These are phyloP conservation scores for Saccopteryx bilineata DNA, from an alignment of 2,113 vertebrate genomes.

Conservation along the genomic window DNA sequence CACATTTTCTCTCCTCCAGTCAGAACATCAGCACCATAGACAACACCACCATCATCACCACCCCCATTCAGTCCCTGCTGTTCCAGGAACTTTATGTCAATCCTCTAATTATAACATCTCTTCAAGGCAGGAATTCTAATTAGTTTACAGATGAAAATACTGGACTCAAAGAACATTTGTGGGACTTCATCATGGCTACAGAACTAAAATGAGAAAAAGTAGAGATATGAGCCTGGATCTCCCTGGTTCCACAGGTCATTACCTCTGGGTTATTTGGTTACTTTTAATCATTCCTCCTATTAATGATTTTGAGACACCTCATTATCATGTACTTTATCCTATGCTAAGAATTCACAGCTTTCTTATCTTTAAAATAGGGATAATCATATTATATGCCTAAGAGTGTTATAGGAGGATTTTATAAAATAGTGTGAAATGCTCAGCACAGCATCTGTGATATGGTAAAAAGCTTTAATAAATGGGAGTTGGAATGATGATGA, in stretches of 20 bases:
- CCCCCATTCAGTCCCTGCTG: neutral
- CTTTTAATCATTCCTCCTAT: neutral
- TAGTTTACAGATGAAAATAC: neutral
- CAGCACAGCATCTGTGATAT: neutral
- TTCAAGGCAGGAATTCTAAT: neutral
- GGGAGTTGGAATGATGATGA: neutral
- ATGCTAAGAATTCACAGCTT: neutral
- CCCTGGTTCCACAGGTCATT: neutral
- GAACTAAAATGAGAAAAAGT: neutral
- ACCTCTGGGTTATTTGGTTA: neutral
- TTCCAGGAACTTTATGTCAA: neutral
- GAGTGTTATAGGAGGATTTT: neutral
- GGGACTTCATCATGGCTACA: neutral
- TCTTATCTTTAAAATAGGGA: neutral
- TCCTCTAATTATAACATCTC: neutral
- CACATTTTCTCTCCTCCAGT: neutral
- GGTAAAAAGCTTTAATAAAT: neutral
- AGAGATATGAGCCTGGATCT: neutral
- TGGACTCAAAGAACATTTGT: neutral
- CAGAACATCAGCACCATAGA: neutral
- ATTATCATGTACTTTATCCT: neutral
- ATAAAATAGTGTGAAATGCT: constrained; percentile 12
- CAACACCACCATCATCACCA: neutral
- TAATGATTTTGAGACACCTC: neutral
- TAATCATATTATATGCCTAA: neutral